Conservation (phyloP, 1,140 invertebrate species). For the Solenopsis invicta region DNA sequence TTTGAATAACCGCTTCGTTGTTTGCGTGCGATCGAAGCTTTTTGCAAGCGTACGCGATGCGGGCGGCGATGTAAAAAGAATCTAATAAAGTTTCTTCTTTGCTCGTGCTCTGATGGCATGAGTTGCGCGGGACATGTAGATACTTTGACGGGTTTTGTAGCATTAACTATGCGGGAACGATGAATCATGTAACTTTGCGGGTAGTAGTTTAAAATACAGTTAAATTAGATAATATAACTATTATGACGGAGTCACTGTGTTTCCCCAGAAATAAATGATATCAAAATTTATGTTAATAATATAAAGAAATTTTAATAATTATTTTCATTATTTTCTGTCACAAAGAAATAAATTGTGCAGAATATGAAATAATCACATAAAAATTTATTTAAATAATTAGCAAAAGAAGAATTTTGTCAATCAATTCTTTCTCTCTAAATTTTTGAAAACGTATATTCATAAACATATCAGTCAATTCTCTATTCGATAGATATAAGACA, state of each 20-base stretch:
- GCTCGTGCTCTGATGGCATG: constrained; percentile 28
- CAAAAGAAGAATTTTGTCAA: not conserved
- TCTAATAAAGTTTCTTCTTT: constrained; percentile 60
- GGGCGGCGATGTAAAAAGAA: constrained; percentile 40
- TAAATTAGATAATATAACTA: constrained; percentile 35
- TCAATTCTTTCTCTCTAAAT: not conserved
- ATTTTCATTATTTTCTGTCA: not conserved
- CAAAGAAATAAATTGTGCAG: not conserved
- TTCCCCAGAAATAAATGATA: not conserved
- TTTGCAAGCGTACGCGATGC: constrained; percentile 33
- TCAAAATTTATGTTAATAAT: not conserved
- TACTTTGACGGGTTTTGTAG: constrained; percentile 41
- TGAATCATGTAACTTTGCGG: constrained; percentile 29
- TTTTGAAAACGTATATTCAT: not conserved
- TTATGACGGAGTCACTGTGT: not conserved
- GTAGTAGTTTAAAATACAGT: constrained; percentile 24
- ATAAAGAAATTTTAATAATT: not conserved
- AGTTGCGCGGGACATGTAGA: not conserved
- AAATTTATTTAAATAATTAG: not conserved
- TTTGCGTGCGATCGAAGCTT: constrained; percentile 42
- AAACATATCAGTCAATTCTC: not conserved
- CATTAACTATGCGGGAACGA: constrained; percentile 13
- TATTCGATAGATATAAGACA: not conserved
- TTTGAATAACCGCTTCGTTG: constrained; percentile 48
- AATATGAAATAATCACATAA: not conserved